A percentile compares a stretch with the other conserved stretches of the same genome.
These are phyloP conservation scores for Mesembrinibis cayennensis DNA, from an alignment of 2,113 vertebrate species.

Conservation along the genomic window DNA sequence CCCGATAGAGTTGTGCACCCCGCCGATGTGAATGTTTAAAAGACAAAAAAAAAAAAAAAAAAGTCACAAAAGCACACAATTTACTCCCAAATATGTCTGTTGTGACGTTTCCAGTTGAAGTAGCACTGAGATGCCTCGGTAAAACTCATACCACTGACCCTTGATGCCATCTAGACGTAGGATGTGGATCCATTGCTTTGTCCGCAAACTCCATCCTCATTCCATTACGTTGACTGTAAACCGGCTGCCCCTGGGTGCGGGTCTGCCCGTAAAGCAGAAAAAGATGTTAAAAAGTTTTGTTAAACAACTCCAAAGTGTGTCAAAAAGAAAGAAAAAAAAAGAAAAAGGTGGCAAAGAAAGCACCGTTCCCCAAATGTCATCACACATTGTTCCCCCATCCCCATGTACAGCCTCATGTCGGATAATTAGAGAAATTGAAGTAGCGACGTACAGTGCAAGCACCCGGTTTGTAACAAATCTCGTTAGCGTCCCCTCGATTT, in stretches of 20 bases:
- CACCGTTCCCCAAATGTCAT: background rate
- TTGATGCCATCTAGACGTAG: background rate
- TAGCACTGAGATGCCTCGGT: constrained; percentile 18
- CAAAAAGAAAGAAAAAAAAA: background rate
- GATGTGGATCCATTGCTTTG: constrained; percentile 14
- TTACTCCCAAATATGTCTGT: constrained; percentile 25
- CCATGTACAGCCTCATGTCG: background rate
- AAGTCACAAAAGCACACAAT: constrained; percentile 11
- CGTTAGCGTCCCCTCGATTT: background rate
- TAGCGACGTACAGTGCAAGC: constrained; percentile 69
- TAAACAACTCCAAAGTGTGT: background rate
- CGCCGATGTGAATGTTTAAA: background rate
- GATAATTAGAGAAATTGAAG: constrained; percentile 3
- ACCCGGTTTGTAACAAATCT: constrained; percentile 48
- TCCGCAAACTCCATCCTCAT: constrained; percentile 40
- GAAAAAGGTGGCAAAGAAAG: constrained; percentile 42
- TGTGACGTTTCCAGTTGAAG: constrained; percentile 44
- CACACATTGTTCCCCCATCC: background rate
- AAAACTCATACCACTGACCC: background rate
- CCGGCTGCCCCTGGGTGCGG: background rate
- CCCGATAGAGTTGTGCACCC: background rate
- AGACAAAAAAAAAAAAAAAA: background rate
- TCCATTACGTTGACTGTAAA: constrained; percentile 26
- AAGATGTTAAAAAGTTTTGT: background rate
- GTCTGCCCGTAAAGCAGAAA: background rate